Percentiles rank a stretch among this genome's conserved stretches.
Evolutionary conservation across 2,888 invertebrate genomes (phyloP).

Genomic region (Mythimna pallens): DNA sequence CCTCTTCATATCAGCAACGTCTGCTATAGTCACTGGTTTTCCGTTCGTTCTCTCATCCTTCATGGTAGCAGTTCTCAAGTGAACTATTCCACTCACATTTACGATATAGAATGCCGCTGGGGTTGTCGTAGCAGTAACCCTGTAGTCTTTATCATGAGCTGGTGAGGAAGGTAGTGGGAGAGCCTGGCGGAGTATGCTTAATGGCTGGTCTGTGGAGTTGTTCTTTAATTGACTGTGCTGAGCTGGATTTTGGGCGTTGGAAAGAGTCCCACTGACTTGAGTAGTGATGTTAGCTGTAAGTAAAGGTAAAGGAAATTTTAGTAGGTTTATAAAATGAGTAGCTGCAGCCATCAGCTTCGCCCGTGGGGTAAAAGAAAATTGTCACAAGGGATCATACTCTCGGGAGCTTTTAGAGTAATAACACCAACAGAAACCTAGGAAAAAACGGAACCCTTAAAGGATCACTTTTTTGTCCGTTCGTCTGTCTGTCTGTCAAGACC

Average conservation of each 20-base stretch:
- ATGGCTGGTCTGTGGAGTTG: neutral
- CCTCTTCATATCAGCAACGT: too few relatives aligned
- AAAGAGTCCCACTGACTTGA: too few relatives aligned
- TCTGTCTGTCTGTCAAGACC: too few relatives aligned
- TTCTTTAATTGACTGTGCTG: neutral
- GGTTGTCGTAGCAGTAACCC: neutral
- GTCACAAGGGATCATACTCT: too few relatives aligned
- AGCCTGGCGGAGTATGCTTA: neutral
- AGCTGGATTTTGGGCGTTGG: neutral
- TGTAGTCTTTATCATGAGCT: too few relatives aligned
- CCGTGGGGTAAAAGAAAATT: too few relatives aligned
- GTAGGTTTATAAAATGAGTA: too few relatives aligned
- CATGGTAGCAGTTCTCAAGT: neutral
- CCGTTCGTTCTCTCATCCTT: neutral
- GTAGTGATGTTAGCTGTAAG: neutral
- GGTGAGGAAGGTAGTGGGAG: accelerated
- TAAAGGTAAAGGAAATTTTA: neutral
- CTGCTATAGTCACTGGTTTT: neutral
- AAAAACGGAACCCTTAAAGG: too few relatives aligned
- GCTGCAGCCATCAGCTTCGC: too few relatives aligned
- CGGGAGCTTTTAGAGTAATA: too few relatives aligned
- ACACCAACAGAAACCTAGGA: too few relatives aligned
- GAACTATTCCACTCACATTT: neutral
- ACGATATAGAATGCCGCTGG: neutral
- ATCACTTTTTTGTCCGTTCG: too few relatives aligned